These are phyloP conservation scores for Oryzias curvinotus DNA, from an alignment of 2,113 vertebrate species.

Conservation along the genomic window DNA sequence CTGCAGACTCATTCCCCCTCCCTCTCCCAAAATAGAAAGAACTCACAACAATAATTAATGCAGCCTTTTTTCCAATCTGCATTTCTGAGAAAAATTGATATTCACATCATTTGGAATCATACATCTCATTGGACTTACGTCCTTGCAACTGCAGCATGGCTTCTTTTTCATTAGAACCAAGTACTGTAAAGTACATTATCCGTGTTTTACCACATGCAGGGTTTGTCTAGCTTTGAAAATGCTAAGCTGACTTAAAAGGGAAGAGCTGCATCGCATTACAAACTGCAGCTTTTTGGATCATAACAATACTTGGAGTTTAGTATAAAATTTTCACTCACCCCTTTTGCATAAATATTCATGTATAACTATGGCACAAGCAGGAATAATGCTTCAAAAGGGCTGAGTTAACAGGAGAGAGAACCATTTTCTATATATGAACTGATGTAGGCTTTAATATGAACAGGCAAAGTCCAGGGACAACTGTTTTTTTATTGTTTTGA, in stretches of 20 bases:
- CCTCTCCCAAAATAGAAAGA: neutral
- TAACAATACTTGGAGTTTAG: slow-evolving; percentile 8
- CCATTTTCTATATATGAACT: too few species aligned
- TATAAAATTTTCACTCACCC: slow-evolving; percentile 16
- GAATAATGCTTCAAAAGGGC: slow-evolving; percentile 28
- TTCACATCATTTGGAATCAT: slow-evolving; percentile 30
- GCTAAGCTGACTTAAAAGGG: slow-evolving; percentile 13
- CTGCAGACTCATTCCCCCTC: slow-evolving; percentile 3
- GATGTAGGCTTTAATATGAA: too few species aligned
- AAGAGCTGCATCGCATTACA: slow-evolving; percentile 6
- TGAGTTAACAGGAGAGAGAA: too few species aligned
- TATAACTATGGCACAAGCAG: slow-evolving; percentile 34
- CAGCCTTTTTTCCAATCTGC: slow-evolving; percentile 13
- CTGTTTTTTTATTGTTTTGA: too few species aligned
- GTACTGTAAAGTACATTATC: neutral
- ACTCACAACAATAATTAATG: slow-evolving; percentile 46
- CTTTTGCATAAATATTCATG: slow-evolving; percentile 48
- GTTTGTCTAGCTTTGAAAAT: neutral
- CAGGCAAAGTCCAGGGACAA: too few species aligned
- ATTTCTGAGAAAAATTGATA: slow-evolving; percentile 32
- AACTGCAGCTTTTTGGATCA: slow-evolving; percentile 32
- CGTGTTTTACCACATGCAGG: slow-evolving; percentile 3
- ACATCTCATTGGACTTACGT: slow-evolving; percentile 15
- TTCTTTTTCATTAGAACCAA: slow-evolving; percentile 8
- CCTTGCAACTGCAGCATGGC: neutral